These are phyloP conservation scores for Rhagoletis pomonella DNA, from an alignment of 1,140 invertebrate genomes.

Conservation along the genomic window DNA sequence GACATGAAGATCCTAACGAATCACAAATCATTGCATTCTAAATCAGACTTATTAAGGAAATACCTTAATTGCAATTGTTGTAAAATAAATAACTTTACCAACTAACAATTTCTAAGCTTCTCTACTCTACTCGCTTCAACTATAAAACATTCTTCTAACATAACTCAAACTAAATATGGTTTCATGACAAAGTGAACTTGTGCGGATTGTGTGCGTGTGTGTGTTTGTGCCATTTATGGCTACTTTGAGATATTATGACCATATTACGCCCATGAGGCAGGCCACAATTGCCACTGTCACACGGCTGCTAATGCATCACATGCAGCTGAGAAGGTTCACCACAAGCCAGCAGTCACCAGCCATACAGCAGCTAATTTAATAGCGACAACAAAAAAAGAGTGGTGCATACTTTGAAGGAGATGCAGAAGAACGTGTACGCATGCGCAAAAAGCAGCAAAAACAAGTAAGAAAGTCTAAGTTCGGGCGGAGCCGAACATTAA, in stretches of 20 bases:
- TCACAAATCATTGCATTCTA: neutral
- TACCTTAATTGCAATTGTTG: slow-evolving; percentile 27
- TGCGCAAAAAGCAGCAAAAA: slow-evolving; percentile 11
- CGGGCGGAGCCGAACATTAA: too few species aligned
- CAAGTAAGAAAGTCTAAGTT: too few species aligned
- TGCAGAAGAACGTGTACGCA: slow-evolving; percentile 27
- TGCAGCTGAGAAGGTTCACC: neutral
- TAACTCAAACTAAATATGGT: slow-evolving; percentile 50
- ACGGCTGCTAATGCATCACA: slow-evolving; percentile 28
- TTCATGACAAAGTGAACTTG: neutral
- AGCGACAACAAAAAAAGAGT: slow-evolving; percentile 18
- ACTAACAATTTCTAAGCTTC: neutral
- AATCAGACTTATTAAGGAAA: slow-evolving; percentile 51
- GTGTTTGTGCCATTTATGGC: slow-evolving; percentile 41
- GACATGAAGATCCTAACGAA: too few species aligned
- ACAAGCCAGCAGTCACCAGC: neutral
- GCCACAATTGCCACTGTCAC: slow-evolving; percentile 43
- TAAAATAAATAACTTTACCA: slow-evolving; percentile 40
- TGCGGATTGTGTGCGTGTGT: neutral
- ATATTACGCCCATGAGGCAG: slow-evolving; percentile 48
- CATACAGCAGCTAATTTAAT: slow-evolving; percentile 4
- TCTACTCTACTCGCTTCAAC: neutral
- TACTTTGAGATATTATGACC: slow-evolving; percentile 49
- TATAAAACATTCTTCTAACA: slow-evolving; percentile 39
- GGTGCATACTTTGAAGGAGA: neutral